Evolutionary conservation across 2,797 vertebrate genomes (phyloP), one percentile per base, ranked within the genome.

Genomic region (Thunnus albacares): DNA sequence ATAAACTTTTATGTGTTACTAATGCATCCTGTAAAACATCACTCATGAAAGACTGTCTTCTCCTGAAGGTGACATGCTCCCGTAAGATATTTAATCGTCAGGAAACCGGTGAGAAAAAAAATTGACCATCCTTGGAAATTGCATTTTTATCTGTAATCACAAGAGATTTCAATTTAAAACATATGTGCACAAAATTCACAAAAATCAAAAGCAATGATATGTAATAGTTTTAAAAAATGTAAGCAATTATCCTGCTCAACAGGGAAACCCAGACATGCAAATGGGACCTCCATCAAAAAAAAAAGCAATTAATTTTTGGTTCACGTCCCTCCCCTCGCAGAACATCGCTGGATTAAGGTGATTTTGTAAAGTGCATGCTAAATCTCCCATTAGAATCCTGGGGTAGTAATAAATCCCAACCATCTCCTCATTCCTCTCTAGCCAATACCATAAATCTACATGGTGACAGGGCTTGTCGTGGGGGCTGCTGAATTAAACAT

Each of bases 401-500:
- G 38, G 71, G 80, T 89, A 91, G 91, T 92, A 93, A 38, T 38
- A 92, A 92, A 92, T 87, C 80, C 82, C 47, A 49, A 83, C 67
- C 75, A 86, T 82, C 87, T 89, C 79, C 81, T 84, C 69, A 49
- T 91, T 79, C 63, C 76, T 87, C 83, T 88, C 57, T 45, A 30
- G 66, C 78, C 79, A 87, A 71, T 81, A 80, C 87, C 60, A 88
- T 94, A 91, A 92, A 93, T 92, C 83, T 74, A 68, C 65, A 71
- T 14, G 51, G 78, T 80, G 91, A 89, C 82, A 67, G 82, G 60
- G 71, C 86, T 85, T 30, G 85, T 89, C 45, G 20, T 57, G 64
- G 82, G 41, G 58, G 52, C 82, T 87, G 66, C 75, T 94, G 93
- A 95, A 94, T 94, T 92, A 94, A 93, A 94, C 92, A 93, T 90